A percentile compares a stretch with the other conserved stretches of the same genome.
Conservation (phyloP, 2,113 vertebrate genomes). For the Oceanites oceanicus region DNA sequence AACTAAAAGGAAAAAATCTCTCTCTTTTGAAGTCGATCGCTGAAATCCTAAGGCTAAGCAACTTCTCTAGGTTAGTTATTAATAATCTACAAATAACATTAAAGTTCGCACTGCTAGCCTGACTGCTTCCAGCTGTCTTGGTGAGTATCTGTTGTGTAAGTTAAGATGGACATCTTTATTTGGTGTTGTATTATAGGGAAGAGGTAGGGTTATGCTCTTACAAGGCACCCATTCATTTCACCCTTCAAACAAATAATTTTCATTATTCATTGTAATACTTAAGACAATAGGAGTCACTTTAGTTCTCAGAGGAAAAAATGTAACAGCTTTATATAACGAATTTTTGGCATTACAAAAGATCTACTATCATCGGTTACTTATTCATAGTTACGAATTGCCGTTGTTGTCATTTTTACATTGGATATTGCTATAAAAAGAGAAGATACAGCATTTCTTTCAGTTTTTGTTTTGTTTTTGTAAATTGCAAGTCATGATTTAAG, state of each 20-base stretch:
- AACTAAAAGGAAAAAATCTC: not conserved
- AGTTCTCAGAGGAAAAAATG: not conserved
- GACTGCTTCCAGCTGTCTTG: not conserved
- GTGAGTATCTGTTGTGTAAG: not conserved
- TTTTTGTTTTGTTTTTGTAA: slow-evolving; percentile 68
- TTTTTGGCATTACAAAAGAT: not conserved
- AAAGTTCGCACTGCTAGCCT: not conserved
- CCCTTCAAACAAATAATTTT: not conserved
- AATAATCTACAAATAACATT: not conserved
- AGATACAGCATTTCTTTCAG: slow-evolving; percentile 18
- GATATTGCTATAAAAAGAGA: slow-evolving; percentile 47
- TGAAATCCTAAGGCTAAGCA: not conserved
- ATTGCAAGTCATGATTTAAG: slow-evolving; percentile 58
- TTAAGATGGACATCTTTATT: not conserved
- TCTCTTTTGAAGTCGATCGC: not conserved
- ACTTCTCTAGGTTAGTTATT: not conserved
- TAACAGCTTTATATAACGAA: not conserved
- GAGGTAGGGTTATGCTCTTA: not conserved
- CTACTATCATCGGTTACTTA: slow-evolving; percentile 5
- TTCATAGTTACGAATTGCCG: slow-evolving; percentile 54
- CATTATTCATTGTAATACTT: not conserved
- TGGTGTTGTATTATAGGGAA: not conserved
- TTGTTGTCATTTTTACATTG: slow-evolving; percentile 50
- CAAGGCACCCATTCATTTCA: not conserved
- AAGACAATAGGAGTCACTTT: not conserved